Percentiles rank a stretch among this genome's conserved stretches.
Evolutionary conservation across 2,888 invertebrate species (phyloP).

Genomic region (Spicauda simplicius): DNA sequence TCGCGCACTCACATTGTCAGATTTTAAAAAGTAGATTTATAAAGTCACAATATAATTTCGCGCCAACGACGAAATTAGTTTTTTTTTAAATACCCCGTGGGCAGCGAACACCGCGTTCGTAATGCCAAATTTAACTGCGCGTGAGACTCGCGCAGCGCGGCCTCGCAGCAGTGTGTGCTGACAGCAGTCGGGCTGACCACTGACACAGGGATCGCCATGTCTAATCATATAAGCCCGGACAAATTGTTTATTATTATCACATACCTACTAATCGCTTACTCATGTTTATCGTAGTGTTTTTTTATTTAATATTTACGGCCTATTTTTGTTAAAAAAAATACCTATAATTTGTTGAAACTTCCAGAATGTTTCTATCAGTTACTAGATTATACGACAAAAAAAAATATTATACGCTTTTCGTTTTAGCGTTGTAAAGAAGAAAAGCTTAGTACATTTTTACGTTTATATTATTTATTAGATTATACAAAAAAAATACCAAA

Average conservation of each 20-base stretch:
- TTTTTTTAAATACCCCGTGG: slow-evolving; percentile 6
- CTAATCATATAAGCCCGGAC: slow-evolving; percentile 14
- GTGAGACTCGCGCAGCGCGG: slow-evolving; percentile 9
- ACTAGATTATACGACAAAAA: no score
- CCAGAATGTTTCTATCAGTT: no score
- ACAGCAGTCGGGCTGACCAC: slow-evolving; percentile 5
- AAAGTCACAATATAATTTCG: background rate
- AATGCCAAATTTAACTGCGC: slow-evolving; percentile 33
- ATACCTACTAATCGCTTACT: background rate
- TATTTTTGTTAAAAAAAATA: no score
- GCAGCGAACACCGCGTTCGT: slow-evolving; percentile 8
- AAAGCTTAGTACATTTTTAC: no score
- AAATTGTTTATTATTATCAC: background rate
- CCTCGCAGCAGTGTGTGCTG: slow-evolving; percentile 2
- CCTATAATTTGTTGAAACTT: no score
- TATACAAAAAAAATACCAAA: no score
- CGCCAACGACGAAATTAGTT: background rate
- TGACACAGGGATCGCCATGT: slow-evolving; percentile 9
- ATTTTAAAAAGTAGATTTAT: background rate
- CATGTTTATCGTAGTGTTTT: background rate
- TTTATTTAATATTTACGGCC: no score
- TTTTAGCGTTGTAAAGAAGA: no score
- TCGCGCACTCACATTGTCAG: background rate
- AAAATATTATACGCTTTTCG: no score
- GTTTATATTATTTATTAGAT: no score